phyloP scores from a whole-genome alignment of 2,797 vertebrate species.

The Discoglossus pictus region DNA sequence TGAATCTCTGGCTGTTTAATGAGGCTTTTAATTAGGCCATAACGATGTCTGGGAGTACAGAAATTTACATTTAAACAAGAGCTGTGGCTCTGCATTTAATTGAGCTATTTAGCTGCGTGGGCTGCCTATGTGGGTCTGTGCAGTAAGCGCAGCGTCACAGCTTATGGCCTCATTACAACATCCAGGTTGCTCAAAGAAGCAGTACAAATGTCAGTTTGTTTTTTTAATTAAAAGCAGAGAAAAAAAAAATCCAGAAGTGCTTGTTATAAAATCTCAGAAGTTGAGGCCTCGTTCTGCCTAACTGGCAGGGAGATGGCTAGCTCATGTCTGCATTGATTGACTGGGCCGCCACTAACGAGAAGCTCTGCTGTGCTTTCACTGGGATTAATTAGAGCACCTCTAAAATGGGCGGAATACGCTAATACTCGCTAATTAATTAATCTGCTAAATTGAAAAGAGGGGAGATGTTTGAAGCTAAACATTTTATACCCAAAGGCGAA shows the following conservation, averaged over 20 bases:
- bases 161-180: conserved; percentile 28
- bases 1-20: conserved; percentile 37
- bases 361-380: conserved; percentile 13
- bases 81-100: conserved; percentile 46
- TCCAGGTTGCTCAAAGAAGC: neutral
- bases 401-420: conserved; percentile 1
- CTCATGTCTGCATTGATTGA: neutral
- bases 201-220: conserved; percentile 14
- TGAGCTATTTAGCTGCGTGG: conserved; percentile 42
- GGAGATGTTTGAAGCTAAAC: neutral
- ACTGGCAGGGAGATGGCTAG: neutral
- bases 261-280: conserved; percentile 11
- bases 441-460: neutral
- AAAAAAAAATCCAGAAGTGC: conserved; percentile 2
- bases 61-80: conserved; percentile 53
- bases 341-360: conserved; percentile 6
- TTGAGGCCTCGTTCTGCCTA: neutral
- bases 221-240: conserved; percentile 23
- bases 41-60: conserved; percentile 38
- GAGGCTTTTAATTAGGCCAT: conserved; percentile 13
- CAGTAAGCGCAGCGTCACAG: neutral
- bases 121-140: conserved; percentile 24
- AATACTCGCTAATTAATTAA: conserved; percentile 25
- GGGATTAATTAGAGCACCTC: conserved; percentile 26
- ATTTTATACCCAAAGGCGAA: neutral